Percentiles rank a stretch among this genome's conserved stretches.
These are phyloP conservation scores for Ceuthmochares aereus DNA, from an alignment of 2,113 vertebrate species.

Conservation along the genomic window DNA sequence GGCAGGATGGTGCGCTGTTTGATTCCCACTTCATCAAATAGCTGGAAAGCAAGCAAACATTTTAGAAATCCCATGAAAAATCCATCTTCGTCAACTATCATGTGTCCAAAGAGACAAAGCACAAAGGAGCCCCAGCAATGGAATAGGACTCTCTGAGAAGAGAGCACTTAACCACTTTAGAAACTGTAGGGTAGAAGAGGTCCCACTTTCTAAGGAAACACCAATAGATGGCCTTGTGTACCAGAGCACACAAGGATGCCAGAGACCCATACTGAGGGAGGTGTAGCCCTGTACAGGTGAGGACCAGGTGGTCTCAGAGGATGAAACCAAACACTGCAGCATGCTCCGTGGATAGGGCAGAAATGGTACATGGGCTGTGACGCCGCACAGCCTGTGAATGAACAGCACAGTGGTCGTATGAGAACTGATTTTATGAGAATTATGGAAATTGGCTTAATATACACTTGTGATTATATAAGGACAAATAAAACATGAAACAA, in stretches of 20 bases:
- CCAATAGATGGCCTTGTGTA: not conserved
- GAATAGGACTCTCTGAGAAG: not conserved
- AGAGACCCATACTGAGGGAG: not conserved
- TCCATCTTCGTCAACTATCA: not conserved
- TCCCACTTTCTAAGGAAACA: not conserved
- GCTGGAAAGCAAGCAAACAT: not conserved
- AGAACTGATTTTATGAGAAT: not conserved
- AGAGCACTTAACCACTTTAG: fast-evolving
- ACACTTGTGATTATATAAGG: not conserved
- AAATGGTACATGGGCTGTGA: fast-evolving
- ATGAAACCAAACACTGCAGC: not conserved
- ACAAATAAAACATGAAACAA: not conserved
- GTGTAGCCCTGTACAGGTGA: not conserved
- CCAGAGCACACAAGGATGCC: fast-evolving
- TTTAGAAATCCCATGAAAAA: not conserved
- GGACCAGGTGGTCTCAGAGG: fast-evolving
- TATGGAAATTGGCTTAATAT: not conserved
- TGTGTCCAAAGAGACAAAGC: not conserved
- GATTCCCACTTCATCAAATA: not conserved
- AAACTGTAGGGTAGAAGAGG: not conserved
- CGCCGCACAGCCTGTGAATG: not conserved
- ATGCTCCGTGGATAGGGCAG: not conserved
- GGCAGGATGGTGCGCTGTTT: not conserved
- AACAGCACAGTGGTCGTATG: not conserved
- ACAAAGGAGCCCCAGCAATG: not conserved